phyloP scores from a whole-genome alignment of 2,113 vertebrate species.

The Nerophis lumbriciformis region DNA sequence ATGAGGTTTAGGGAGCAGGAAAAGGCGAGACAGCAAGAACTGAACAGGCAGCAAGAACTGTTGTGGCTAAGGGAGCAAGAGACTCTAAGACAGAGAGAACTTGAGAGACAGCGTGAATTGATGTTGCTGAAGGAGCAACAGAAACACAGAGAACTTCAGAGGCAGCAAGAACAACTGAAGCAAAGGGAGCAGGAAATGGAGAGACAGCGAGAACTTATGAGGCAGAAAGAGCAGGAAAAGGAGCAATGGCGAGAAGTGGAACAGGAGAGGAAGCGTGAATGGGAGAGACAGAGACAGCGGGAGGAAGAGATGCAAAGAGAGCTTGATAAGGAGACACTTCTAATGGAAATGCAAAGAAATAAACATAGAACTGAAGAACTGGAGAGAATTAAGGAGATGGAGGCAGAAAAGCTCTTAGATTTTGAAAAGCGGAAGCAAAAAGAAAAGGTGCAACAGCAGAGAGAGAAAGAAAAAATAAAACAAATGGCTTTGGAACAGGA shows the following conservation, averaged over 20 bases:
- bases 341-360: slow-evolving; percentile 46
- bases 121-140: not conserved
- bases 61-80: not conserved
- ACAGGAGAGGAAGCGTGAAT: slow-evolving; percentile 31
- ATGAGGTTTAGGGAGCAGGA: not conserved
- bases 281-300: slow-evolving; percentile 41
- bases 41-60: not conserved
- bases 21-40: not conserved
- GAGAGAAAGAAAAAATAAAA: slow-evolving; percentile 42
- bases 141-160: not conserved
- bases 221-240: slow-evolving; percentile 16
- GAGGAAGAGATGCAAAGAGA: slow-evolving; percentile 47
- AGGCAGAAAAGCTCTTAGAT: slow-evolving; percentile 30
- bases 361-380: slow-evolving; percentile 34
- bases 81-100: not conserved
- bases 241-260: slow-evolving; percentile 22
- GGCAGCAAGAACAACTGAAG: not conserved
- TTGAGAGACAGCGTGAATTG: not conserved
- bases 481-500: slow-evolving; percentile 49
- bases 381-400: slow-evolving; percentile 21
- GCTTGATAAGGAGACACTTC: slow-evolving; percentile 42
- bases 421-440: slow-evolving; percentile 34
- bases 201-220: slow-evolving; percentile 1
- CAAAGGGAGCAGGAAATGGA: slow-evolving; percentile 17
- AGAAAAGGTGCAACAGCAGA: slow-evolving; percentile 43